Percentiles rank a stretch among this genome's conserved stretches.
Evolutionary conservation across 2,797 vertebrate species (phyloP).

Genomic region (Clarias fuscus): DNA sequence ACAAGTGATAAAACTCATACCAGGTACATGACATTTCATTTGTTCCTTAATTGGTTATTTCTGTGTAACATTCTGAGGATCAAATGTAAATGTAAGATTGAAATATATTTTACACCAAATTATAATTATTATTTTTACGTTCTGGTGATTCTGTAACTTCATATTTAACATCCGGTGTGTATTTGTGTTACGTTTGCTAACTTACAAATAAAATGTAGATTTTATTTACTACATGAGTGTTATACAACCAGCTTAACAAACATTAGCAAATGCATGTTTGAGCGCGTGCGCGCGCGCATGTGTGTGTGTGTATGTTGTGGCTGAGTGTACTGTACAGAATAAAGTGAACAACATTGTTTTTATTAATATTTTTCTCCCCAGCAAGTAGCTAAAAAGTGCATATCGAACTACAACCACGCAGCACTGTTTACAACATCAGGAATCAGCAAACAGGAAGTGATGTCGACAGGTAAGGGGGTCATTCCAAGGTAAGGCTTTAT

Average conservation of each 20-base stretch:
- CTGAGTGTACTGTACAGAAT: not conserved
- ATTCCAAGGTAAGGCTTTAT: not conserved
- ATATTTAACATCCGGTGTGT: not conserved
- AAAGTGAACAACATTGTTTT: not conserved
- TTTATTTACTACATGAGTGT: not conserved
- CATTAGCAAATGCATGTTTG: too few species aligned
- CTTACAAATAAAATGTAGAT: not conserved
- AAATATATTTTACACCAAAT: not conserved
- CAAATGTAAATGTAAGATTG: not conserved
- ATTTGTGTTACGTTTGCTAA: not conserved
- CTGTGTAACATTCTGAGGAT: not conserved
- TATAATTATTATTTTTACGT: not conserved
- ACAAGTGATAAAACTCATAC: not conserved
- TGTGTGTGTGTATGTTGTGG: not conserved
- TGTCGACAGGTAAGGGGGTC: not conserved
- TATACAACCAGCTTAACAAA: too few species aligned
- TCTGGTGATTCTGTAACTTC: not conserved
- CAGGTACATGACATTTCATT: too few species aligned
- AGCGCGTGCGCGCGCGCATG: too few species aligned
- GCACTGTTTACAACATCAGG: conserved; percentile 15
- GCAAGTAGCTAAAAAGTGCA: conserved; percentile 27
- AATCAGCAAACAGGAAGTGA: conserved; percentile 10
- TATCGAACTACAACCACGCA: not conserved
- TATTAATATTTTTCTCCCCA: not conserved
- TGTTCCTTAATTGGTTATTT: too few species aligned